Conservation (phyloP, 2,797 vertebrate species). For the Buceros bicornis region DNA sequence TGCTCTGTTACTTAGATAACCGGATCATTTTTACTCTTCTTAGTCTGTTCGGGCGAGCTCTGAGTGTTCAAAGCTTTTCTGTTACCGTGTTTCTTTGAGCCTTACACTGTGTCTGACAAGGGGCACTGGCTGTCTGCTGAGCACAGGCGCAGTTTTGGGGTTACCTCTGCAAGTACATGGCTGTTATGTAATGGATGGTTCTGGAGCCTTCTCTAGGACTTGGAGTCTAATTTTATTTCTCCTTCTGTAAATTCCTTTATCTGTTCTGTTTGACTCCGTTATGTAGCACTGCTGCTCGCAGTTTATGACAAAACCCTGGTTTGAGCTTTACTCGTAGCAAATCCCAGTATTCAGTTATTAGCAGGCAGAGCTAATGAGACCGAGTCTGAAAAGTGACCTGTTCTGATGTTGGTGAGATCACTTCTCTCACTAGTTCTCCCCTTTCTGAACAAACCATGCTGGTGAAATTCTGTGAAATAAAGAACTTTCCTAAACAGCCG, state of each 20-base stretch:
- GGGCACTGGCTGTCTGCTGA: background rate
- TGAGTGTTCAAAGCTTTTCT: background rate
- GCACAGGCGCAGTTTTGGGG: background rate
- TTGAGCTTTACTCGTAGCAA: background rate
- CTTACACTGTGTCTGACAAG: background rate
- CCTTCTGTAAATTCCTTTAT: background rate
- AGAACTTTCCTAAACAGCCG: slow-evolving; percentile 1
- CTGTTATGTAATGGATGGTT: background rate
- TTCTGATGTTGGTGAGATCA: background rate
- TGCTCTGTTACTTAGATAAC: background rate
- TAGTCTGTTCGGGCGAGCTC: background rate
- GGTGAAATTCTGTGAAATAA: slow-evolving; percentile 41
- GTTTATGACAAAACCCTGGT: background rate
- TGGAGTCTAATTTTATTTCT: background rate
- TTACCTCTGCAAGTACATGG: background rate
- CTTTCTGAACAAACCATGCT: background rate
- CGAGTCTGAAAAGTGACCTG: background rate
- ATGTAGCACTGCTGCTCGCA: background rate
- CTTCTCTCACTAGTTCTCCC: background rate
- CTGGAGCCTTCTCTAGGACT: background rate
- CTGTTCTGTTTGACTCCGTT: background rate
- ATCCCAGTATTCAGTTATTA: background rate
- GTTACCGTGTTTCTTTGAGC: background rate
- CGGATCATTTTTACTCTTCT: background rate
- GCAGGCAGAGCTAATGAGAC: background rate